Evolutionary conservation across 1,140 invertebrate genomes (phyloP).

Genomic region (Protaetia brevitarsis): DNA sequence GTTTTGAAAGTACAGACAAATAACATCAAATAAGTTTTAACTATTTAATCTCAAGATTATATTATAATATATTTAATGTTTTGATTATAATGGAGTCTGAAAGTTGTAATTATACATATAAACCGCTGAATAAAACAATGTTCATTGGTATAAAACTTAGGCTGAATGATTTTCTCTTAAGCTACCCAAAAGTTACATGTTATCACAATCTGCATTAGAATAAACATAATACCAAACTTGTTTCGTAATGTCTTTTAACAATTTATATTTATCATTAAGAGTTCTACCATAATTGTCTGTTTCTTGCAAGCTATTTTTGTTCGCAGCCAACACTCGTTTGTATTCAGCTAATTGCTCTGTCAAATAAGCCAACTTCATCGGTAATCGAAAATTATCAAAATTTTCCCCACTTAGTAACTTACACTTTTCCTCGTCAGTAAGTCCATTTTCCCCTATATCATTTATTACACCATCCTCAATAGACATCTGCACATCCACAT

Average conservation of each 20-base stretch:
- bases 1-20: slow-evolving; percentile 31
- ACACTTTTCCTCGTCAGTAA: background rate
- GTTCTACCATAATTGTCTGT: slow-evolving; percentile 7
- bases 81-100: too few species aligned
- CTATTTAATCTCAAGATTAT: too few species aligned
- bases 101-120: too few species aligned
- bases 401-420: background rate
- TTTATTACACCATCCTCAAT: background rate
- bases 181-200: too few species aligned
- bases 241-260: slow-evolving; percentile 8
- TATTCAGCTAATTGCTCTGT: slow-evolving; percentile 8
- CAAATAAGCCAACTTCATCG: slow-evolving; percentile 12
- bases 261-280: background rate
- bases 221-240: slow-evolving; percentile 16
- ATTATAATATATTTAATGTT: too few species aligned
- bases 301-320: background rate
- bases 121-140: too few species aligned
- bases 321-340: background rate
- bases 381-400: slow-evolving; percentile 18
- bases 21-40: background rate
- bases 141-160: too few species aligned
- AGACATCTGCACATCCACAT: slow-evolving; percentile 8
- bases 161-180: too few species aligned
- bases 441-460: background rate
- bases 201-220: slow-evolving; percentile 5